Conservation (phyloP, 2,888 invertebrate species). For the Lordiphosa fenestrarum region DNA sequence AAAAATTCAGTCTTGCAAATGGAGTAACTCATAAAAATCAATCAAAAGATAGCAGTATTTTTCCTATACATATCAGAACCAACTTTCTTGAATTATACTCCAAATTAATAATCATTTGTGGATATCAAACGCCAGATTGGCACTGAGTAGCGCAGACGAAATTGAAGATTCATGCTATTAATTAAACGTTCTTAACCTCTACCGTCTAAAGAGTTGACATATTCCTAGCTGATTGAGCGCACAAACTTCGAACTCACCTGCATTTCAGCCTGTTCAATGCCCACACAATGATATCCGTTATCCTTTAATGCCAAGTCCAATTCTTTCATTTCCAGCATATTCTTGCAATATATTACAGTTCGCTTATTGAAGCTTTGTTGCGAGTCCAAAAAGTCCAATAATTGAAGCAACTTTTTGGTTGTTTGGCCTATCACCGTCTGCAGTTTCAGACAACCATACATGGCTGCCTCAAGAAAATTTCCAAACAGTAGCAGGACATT, state of each 20-base stretch:
- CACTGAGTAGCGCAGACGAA: too few relatives aligned
- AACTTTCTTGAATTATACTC: too few relatives aligned
- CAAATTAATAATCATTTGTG: too few relatives aligned
- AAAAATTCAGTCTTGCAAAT: too few relatives aligned
- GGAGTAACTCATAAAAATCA: too few relatives aligned
- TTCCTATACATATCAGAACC: too few relatives aligned
- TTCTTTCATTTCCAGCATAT: slow-evolving; percentile 18
- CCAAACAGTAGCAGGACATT: slow-evolving; percentile 51
- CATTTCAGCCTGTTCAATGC: background rate
- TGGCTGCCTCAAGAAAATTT: slow-evolving; percentile 47
- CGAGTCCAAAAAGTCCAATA: slow-evolving; percentile 23
- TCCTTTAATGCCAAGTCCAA: slow-evolving; percentile 5
- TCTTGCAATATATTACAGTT: slow-evolving; percentile 41
- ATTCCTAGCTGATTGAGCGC: too few relatives aligned
- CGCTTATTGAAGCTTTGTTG: slow-evolving; percentile 8
- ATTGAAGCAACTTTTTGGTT: slow-evolving; percentile 18
- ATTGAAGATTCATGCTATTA: too few relatives aligned
- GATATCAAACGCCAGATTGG: too few relatives aligned
- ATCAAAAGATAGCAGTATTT: too few relatives aligned
- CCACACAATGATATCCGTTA: slow-evolving; percentile 33
- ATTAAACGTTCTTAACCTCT: too few relatives aligned
- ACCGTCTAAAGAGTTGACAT: too few relatives aligned
- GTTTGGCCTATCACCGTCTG: slow-evolving; percentile 2
- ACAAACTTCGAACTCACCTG: slow-evolving; percentile 10
- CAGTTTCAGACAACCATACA: slow-evolving; percentile 46